Evolutionary conservation across 2,888 invertebrate genomes (phyloP).

Genomic region (Artemia sp.): DNA sequence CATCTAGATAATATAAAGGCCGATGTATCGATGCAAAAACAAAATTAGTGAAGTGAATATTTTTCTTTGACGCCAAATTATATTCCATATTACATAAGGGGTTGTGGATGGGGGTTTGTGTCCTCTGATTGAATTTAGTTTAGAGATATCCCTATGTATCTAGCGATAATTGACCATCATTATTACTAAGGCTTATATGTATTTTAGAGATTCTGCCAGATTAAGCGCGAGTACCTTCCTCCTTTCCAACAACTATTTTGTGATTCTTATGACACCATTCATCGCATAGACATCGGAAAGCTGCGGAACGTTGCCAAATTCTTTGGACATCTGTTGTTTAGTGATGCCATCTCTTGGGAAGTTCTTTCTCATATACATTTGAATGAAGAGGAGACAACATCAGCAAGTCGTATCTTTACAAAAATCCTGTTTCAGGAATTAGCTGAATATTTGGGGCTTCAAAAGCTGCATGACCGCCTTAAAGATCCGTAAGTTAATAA

Average conservation of each 20-base stretch:
- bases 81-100: too few relatives aligned
- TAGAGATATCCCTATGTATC: too few relatives aligned
- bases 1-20: too few relatives aligned
- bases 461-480: slow-evolving; percentile 71
- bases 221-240: slow-evolving; percentile 77
- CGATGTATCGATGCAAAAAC: too few relatives aligned
- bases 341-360: slow-evolving; percentile 94
- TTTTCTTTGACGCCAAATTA: too few relatives aligned
- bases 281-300: slow-evolving; percentile 86
- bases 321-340: slow-evolving; percentile 84
- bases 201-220: slow-evolving; percentile 60
- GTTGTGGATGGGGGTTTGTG: too few relatives aligned
- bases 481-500: slow-evolving; percentile 59
- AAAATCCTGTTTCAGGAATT: slow-evolving; percentile 89
- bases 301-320: slow-evolving; percentile 90
- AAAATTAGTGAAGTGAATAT: too few relatives aligned
- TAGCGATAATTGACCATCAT: too few relatives aligned
- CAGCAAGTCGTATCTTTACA: slow-evolving; percentile 90
- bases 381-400: slow-evolving; percentile 93
- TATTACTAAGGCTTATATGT: too few relatives aligned
- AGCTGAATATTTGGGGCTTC: slow-evolving; percentile 86
- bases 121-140: too few relatives aligned
- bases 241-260: slow-evolving; percentile 88
- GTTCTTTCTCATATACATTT: slow-evolving; percentile 71
- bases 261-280: slow-evolving; percentile 85